phyloP scores from a whole-genome alignment of 2,888 invertebrate genomes.

The Ecliptopera silaceata region DNA sequence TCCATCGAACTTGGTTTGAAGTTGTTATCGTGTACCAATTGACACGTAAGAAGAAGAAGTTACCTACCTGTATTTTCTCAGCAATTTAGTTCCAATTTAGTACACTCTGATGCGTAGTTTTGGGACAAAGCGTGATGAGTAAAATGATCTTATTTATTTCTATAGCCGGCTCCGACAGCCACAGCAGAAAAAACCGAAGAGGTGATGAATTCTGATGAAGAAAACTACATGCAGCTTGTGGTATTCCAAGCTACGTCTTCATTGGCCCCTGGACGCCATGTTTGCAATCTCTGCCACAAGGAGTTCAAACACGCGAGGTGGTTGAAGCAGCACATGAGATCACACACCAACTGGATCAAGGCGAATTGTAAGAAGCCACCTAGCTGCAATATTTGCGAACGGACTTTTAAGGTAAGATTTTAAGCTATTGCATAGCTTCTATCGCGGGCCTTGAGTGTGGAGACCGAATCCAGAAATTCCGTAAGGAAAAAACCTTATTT shows the following conservation, averaged over 20 bases:
- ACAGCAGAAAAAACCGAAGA: conserved; percentile 53
- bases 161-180: conserved; percentile 16
- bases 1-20: too few relatives aligned
- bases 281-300: conserved; percentile 85
- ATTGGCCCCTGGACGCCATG: conserved; percentile 81
- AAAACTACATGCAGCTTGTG: conserved; percentile 73
- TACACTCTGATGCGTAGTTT: too few relatives aligned
- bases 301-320: conserved; percentile 85
- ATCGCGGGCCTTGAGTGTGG: too few relatives aligned
- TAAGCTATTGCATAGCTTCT: too few relatives aligned
- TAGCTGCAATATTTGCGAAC: conserved; percentile 83
- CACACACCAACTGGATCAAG: conserved; percentile 85
- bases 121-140: too few relatives aligned
- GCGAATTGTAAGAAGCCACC: conserved; percentile 86
- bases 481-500: too few relatives aligned
- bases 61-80: too few relatives aligned
- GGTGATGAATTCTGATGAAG: conserved; percentile 68
- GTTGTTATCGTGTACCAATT: too few relatives aligned
- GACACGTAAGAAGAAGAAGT: too few relatives aligned
- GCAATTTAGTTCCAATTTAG: too few relatives aligned
- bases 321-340: conserved; percentile 84
- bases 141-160: too few relatives aligned
- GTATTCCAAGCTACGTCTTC: conserved; percentile 79
- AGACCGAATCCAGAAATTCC: too few relatives aligned
- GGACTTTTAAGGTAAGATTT: conserved; percentile 80